Conservation (phyloP, 1,140 invertebrate genomes). For the Drosophila pandora region DNA sequence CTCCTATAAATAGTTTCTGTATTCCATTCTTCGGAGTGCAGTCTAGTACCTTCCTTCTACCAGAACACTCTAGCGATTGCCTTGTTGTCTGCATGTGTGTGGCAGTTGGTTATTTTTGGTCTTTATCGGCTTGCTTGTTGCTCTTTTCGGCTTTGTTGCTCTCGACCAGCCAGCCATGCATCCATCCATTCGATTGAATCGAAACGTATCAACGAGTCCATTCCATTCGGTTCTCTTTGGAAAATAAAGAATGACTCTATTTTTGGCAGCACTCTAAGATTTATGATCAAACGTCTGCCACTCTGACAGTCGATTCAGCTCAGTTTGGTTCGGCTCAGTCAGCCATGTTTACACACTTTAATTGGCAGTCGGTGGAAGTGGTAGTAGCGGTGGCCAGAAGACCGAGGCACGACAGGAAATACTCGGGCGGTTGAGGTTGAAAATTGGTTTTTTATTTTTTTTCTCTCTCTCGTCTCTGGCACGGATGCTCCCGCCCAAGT, state of each 20-base stretch:
- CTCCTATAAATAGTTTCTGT: constrained; percentile 12
- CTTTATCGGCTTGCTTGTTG: constrained; percentile 3
- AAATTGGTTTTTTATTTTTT: constrained; percentile 58
- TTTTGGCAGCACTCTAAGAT: constrained; percentile 70
- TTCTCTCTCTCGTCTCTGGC: constrained; percentile 13
- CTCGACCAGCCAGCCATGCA: constrained; percentile 16
- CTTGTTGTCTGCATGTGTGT: constrained; percentile 42
- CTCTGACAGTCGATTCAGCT: constrained; percentile 55
- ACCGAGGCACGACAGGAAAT: constrained; percentile 68
- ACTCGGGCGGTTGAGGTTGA: constrained; percentile 49
- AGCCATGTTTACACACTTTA: constrained; percentile 79
- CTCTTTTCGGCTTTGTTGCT: not conserved
- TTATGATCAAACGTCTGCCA: constrained; percentile 63
- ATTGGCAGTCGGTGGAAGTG: constrained; percentile 44
- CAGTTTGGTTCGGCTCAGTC: constrained; percentile 43
- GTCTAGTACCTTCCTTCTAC: not conserved
- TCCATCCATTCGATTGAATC: constrained; percentile 39
- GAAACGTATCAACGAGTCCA: constrained; percentile 36
- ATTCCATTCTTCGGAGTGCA: constrained; percentile 19
- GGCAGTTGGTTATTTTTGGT: constrained; percentile 27
- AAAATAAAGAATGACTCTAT: constrained; percentile 57
- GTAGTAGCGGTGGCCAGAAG: constrained; percentile 6
- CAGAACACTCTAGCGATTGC: not conserved
- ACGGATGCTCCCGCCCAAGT: constrained; percentile 5
- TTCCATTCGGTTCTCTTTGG: constrained; percentile 23